Evolutionary conservation across 2,888 invertebrate species (phyloP).

Genomic region (Homarus gammarus): DNA sequence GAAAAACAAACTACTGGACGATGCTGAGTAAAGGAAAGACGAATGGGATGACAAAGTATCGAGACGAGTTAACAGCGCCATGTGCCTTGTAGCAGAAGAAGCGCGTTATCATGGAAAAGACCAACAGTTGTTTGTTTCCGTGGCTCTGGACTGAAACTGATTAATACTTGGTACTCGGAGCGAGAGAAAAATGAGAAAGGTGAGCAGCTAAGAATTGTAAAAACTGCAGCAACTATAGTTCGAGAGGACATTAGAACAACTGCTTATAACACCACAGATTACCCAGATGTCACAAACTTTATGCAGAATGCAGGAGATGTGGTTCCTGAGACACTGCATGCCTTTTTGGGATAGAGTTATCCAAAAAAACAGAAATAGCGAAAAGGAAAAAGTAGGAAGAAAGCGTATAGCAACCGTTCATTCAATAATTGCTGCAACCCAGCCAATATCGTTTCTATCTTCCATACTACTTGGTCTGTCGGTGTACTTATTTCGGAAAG

Average conservation of each 20-base stretch:
- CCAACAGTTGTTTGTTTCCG: constrained; percentile 25
- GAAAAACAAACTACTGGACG: constrained; percentile 28
- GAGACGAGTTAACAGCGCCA: constrained; percentile 9
- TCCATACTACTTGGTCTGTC: constrained; percentile 26
- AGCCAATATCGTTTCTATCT: constrained; percentile 77
- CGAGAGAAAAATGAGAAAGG: neutral
- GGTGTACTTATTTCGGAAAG: constrained; percentile 41
- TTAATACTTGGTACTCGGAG: constrained; percentile 70
- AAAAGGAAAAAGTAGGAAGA: constrained; percentile 77
- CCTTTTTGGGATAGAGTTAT: constrained; percentile 78
- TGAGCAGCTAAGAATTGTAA: constrained; percentile 77
- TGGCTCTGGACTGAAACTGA: constrained; percentile 39
- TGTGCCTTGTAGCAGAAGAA: constrained; percentile 32
- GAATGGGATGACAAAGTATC: constrained; percentile 28
- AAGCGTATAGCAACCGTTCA: constrained; percentile 78
- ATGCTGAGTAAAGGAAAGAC: constrained; percentile 25
- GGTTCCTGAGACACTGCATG: constrained; percentile 77
- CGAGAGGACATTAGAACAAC: constrained; percentile 4
- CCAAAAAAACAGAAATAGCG: constrained; percentile 77
- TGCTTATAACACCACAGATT: constrained; percentile 78
- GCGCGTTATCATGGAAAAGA: constrained; percentile 76
- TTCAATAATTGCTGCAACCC: constrained; percentile 78
- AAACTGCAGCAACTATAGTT: constrained; percentile 57
- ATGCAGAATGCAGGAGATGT: constrained; percentile 76
- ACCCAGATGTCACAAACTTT: constrained; percentile 78